phyloP scores from a whole-genome alignment of 2,888 invertebrate genomes.

The Mythimna ferrago region DNA sequence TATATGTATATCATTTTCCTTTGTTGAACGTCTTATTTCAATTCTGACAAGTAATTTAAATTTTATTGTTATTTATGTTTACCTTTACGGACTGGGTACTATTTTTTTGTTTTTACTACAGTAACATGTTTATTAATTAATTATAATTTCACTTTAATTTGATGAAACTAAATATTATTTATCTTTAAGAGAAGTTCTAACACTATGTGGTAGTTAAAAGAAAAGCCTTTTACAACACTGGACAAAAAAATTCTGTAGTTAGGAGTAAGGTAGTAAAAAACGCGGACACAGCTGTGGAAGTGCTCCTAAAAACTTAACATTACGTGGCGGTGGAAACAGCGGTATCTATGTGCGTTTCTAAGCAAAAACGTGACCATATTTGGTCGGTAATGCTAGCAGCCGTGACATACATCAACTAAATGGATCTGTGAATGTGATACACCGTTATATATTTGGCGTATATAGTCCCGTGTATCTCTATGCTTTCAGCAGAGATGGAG shows the following conservation, averaged over 20 bases:
- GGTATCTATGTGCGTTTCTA: conserved; percentile 34
- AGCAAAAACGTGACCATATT: conserved; percentile 65
- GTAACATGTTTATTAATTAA: too few relatives aligned
- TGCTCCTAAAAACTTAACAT: conserved; percentile 3
- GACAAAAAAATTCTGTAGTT: background rate
- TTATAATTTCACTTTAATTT: too few relatives aligned
- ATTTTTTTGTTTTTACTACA: too few relatives aligned
- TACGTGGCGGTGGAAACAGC: conserved; percentile 26
- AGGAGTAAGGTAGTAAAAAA: conserved; percentile 26
- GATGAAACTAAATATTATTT: too few relatives aligned
- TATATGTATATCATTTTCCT: too few relatives aligned
- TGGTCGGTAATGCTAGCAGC: conserved; percentile 60
- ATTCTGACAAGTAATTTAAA: too few relatives aligned
- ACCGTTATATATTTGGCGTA: background rate
- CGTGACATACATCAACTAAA: conserved; percentile 59
- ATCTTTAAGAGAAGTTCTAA: background rate
- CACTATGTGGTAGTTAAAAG: background rate
- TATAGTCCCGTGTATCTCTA: conserved; percentile 7
- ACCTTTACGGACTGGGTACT: too few relatives aligned
- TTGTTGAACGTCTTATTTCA: too few relatives aligned
- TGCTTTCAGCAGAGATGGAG: conserved; percentile 10
- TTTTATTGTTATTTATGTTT: too few relatives aligned
- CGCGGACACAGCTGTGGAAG: conserved; percentile 13
- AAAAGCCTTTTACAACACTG: background rate
- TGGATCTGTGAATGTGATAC: conserved; percentile 31